phyloP scores from a whole-genome alignment of 2,797 vertebrate species.

The Oreochromis grahami region DNA sequence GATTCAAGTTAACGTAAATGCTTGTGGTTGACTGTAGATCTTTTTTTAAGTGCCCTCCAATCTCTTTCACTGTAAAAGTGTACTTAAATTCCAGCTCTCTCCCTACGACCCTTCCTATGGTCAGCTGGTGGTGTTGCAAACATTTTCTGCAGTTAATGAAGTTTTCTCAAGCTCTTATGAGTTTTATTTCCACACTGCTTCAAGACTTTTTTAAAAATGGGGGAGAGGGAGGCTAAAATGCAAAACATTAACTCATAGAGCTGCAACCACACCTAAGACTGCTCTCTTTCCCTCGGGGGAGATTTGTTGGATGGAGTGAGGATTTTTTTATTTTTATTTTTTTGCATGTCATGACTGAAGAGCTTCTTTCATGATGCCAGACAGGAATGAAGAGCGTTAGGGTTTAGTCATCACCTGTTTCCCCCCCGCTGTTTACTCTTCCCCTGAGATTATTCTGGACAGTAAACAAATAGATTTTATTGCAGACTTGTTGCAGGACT shows the following conservation, averaged over 20 bases:
- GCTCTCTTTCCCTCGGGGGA: constrained; percentile 20
- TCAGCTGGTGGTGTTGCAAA: constrained; percentile 42
- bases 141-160: background rate
- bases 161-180: background rate
- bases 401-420: constrained; percentile 44
- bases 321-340: background rate
- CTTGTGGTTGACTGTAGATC: constrained; percentile 2
- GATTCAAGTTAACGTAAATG: background rate
- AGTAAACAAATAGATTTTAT: constrained; percentile 14
- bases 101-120: constrained; percentile 29
- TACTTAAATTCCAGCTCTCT: constrained; percentile 7
- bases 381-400: constrained; percentile 25
- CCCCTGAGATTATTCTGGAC: constrained; percentile 6
- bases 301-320: constrained; percentile 31
- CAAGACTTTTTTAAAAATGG: background rate
- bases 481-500: background rate
- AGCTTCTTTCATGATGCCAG: constrained; percentile 57
- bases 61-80: background rate
- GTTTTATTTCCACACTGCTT: background rate
- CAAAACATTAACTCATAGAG: background rate
- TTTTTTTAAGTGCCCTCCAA: constrained; percentile 11
- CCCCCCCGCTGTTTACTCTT: constrained; percentile 22
- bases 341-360: constrained; percentile 55
- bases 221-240: background rate
- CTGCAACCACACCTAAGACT: constrained; percentile 38